phyloP scores from a whole-genome alignment of 2,797 vertebrate genomes.

The Falco peregrinus region DNA sequence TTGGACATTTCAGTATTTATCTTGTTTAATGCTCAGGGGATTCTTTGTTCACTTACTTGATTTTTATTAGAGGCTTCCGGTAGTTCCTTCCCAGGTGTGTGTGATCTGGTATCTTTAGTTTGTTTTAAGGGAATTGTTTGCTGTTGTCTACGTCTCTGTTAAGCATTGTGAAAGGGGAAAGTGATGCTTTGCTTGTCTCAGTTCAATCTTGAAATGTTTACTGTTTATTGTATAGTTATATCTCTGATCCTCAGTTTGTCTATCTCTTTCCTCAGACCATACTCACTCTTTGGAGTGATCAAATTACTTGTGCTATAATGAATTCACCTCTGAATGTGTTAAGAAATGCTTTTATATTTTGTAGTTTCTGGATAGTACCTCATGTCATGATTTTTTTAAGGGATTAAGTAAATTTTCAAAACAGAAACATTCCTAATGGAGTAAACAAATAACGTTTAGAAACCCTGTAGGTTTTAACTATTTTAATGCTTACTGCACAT shows the following conservation, averaged over 20 bases:
- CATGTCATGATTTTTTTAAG: background rate
- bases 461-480: background rate
- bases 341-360: background rate
- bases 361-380: background rate
- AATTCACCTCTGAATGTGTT: background rate
- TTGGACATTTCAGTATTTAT: background rate
- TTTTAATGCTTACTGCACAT: background rate
- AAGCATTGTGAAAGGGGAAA: background rate
- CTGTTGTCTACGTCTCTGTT: background rate
- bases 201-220: background rate
- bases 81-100: background rate
- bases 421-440: background rate
- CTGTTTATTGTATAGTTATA: background rate
- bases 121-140: background rate
- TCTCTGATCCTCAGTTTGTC: background rate
- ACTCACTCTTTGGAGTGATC: background rate
- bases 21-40: background rate
- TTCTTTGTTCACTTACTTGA: background rate
- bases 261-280: background rate
- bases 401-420: background rate
- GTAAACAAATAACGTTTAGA: background rate
- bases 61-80: background rate
- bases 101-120: background rate
- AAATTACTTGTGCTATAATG: background rate
- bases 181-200: background rate